Evolutionary conservation across 1,140 invertebrate species (phyloP), one percentile per base, ranked within the genome.

Genomic region (Drosophila virilis): DNA sequence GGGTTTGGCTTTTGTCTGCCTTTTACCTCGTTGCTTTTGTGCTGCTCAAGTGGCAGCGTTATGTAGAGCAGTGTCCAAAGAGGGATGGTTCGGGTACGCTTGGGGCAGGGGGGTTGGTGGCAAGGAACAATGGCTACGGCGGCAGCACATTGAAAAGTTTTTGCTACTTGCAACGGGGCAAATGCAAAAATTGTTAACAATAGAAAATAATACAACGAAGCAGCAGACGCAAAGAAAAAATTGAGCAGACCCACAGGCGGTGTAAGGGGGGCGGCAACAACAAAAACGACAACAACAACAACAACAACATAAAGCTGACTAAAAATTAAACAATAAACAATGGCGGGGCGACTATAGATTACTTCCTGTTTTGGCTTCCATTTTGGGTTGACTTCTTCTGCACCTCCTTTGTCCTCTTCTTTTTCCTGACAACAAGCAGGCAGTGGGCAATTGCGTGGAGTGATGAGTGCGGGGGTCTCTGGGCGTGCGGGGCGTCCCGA

Each of bases 271-370:
- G 67, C 54, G 80, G 68, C 50, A 69, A 62, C 45, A 80, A 17
- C 17, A 17, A n/a, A n/a, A n/a, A 17, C 17, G 17, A 17, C 17
- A 17, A 71, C 64, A 70, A 59, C 54, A 62, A 73, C 73, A 68
- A 74, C 78, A 81, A 82, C 74, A 79, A 88, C 65, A 73, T 43
- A 59, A 76, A 76, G 81, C 75, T 75, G 84, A 77, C 84, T 88
- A 89, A 88, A 88, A 88, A 88, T 88, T 88, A 88, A 88, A 89
- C 84, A 88, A 89, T 88, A 88, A 88, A 88, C 84, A 88, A 90
- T 89, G 77, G 80, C 80, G 84, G 45, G 72, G 84, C 84, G 84
- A 89, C 84, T 88, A 88, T 88, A 89, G 84, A 88, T 88, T 88
- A 88, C 84, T 88, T 88, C 84, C 84, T 88, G 84, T 89, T 88